phyloP scores from a whole-genome alignment of 2,113 vertebrate species.

The Triplophysa rosa region DNA sequence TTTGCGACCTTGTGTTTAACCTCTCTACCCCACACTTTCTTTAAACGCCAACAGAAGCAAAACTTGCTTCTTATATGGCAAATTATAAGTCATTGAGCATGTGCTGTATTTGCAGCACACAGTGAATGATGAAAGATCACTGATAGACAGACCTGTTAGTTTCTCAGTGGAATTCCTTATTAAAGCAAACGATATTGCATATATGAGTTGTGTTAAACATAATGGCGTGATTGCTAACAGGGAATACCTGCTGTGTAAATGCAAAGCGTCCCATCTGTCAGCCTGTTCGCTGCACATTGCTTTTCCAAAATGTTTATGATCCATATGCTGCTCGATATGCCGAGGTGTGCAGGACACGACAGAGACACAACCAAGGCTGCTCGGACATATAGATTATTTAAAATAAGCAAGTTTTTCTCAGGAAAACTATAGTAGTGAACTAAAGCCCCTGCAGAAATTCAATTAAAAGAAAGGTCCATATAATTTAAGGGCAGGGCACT shows the following conservation, averaged over 20 bases:
- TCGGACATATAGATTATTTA: not conserved
- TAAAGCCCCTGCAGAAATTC: constrained; percentile 33
- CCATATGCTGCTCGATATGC: constrained; percentile 26
- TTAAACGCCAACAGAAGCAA: not conserved
- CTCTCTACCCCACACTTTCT: not conserved
- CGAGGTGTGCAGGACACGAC: constrained; percentile 17
- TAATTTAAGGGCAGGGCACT: constrained; percentile 24
- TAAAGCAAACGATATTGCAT: not conserved
- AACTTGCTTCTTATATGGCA: not conserved
- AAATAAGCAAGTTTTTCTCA: constrained; percentile 17
- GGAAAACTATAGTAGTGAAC: constrained; percentile 22
- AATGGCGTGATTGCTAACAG: constrained; percentile 3
- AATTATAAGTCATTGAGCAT: not conserved
- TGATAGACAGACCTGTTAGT: not conserved
- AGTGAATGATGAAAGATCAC: not conserved
- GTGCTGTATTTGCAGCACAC: not conserved
- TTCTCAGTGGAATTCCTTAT: constrained; percentile 8
- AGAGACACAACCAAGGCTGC: constrained; percentile 10
- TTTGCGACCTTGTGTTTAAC: not conserved
- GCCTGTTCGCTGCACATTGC: not conserved
- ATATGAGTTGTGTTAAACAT: not conserved
- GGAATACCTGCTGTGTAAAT: constrained; percentile 23
- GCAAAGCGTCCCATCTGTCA: constrained; percentile 15
- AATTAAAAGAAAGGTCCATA: constrained; percentile 39
- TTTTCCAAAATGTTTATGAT: constrained; percentile 13